Percentiles rank a stretch among this genome's conserved stretches.
Evolutionary conservation across 2,888 invertebrate genomes (phyloP).

Genomic region (Diogma glabrata): DNA sequence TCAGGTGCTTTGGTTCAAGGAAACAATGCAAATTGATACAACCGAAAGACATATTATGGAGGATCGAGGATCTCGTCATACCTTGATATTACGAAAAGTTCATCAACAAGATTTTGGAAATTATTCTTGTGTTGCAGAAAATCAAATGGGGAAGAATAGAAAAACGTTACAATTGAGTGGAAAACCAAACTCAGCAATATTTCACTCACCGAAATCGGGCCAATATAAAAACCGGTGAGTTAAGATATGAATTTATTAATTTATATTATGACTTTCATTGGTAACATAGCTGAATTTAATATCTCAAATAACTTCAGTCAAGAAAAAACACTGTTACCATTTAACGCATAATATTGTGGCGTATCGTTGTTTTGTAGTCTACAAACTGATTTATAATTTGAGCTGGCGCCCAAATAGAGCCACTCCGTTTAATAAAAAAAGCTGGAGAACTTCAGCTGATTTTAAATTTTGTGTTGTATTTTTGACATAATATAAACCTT

Average conservation of each 20-base stretch:
- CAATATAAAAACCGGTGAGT: conserved; percentile 40
- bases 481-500: too few species aligned
- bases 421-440: too few species aligned
- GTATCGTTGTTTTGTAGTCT: too few species aligned
- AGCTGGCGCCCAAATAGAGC: too few species aligned
- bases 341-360: too few species aligned
- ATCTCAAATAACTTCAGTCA: too few species aligned
- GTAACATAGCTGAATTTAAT: too few species aligned
- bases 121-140: conserved; percentile 58
- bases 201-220: conserved; percentile 50
- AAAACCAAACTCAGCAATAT: conserved; percentile 51
- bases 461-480: too few species aligned
- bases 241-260: conserved; percentile 10
- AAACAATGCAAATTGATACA: conserved; percentile 55
- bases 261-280: too few species aligned
- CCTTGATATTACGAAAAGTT: conserved; percentile 54
- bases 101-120: conserved; percentile 56
- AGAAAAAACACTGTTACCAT: too few species aligned
- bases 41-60: conserved; percentile 55
- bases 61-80: conserved; percentile 52
- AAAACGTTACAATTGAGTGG: conserved; percentile 55
- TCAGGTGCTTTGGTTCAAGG: conserved; percentile 56
- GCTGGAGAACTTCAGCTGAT: too few species aligned
- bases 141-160: conserved; percentile 51
- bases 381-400: too few species aligned